Base-by-base conservation (phyloP, 1,140 invertebrate species). In the Stegodyphus mimosarum region DNA sequence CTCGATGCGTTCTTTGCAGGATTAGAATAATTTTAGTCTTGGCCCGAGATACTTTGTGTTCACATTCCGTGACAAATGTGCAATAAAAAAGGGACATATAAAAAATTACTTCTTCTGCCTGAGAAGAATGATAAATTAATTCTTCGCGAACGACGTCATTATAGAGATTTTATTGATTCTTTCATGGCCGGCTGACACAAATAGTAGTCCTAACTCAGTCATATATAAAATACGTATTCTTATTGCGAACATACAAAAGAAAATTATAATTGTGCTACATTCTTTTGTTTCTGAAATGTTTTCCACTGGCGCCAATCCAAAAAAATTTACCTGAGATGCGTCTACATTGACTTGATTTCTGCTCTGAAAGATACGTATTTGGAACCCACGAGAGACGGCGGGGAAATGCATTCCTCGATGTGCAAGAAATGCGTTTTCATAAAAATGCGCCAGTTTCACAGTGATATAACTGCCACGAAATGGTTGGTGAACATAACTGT, bases 261-360 rank as follows among this genome's bases (percentile, higher is more conserved):
- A 71, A 71, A 49, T 71, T 71, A n/a, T 51, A 49, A 49, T 71
- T 71, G 69, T 48, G 50, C 33, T 18, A 9, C 33, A 33, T 71
- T 18, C 69, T 18, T 71, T 33, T 33, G 9, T 50, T 71, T 10
- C 49, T 71, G 15, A 50, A 18, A 11, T 71, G 69, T 74, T 74
- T 81, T 17, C 63, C 13, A 70, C 66, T 84, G 81, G 81, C 81
- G 60, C 48, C 72, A 18, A 64, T 84, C 81, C 81, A 84, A 84
- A 75, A 79, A 69, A 79, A 69, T 60, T 83, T 76, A 84, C 81
- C 81, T 84, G 81, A 81, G 69, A 17, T 10, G 73, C 72, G 52
- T 73, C 80, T 75, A 84, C 73, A 76, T 60, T 67, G 17, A 72
- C 49, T 60, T 17, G 17, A 48, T 69, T 33, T 13, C 17, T 17